phyloP scores from a whole-genome alignment of 2,888 invertebrate genomes.

The Anticlea derivata region DNA sequence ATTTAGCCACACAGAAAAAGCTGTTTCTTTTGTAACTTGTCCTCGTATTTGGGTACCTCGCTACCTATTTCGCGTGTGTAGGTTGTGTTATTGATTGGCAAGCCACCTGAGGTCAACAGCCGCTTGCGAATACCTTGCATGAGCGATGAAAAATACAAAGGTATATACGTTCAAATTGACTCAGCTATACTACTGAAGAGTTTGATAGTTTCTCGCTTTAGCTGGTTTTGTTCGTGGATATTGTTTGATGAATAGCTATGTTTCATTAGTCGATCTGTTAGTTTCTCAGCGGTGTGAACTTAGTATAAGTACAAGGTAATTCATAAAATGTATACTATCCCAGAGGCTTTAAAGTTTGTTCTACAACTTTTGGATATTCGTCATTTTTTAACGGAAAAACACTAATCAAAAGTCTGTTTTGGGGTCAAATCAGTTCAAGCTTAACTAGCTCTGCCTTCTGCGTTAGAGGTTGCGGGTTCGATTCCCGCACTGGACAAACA shows the following conservation, averaged over 20 bases:
- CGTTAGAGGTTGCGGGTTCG: too few relatives aligned
- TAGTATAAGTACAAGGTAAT: too few relatives aligned
- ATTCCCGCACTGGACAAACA: too few relatives aligned
- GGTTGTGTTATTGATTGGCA: slow-evolving; percentile 64
- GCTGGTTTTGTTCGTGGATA: slow-evolving; percentile 4
- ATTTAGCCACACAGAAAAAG: background rate
- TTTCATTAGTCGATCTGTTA: background rate
- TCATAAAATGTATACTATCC: too few relatives aligned
- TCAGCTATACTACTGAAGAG: slow-evolving; percentile 18
- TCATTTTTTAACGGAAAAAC: too few relatives aligned
- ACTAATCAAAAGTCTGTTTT: too few relatives aligned
- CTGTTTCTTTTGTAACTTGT: slow-evolving; percentile 3
- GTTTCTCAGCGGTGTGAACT: background rate
- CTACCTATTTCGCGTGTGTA: slow-evolving; percentile 34
- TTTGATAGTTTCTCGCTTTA: slow-evolving; percentile 28
- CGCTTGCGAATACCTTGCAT: slow-evolving; percentile 62
- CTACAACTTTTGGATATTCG: too few relatives aligned
- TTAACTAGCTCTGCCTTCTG: too few relatives aligned
- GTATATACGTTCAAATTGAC: slow-evolving; percentile 37
- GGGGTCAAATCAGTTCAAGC: too few relatives aligned
- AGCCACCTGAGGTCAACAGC: slow-evolving; percentile 48
- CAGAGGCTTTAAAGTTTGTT: too few relatives aligned
- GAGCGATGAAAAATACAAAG: slow-evolving; percentile 51
- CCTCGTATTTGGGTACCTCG: slow-evolving; percentile 5
- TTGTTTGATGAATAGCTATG: background rate